Conservation (phyloP, 2,113 vertebrate species). For the Sphyrna mokarran region DNA sequence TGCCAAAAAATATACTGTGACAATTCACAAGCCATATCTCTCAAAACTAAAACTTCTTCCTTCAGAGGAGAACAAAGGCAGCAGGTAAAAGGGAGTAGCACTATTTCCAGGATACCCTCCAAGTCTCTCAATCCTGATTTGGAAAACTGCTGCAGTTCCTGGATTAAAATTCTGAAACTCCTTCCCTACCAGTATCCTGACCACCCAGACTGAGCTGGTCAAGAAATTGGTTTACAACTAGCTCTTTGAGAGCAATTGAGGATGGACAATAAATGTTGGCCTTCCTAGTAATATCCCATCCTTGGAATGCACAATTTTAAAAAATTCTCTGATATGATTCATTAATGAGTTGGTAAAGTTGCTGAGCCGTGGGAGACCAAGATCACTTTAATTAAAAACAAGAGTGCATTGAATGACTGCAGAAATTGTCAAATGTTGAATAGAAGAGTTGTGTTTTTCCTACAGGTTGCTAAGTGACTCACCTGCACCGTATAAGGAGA, state of each 20-base stretch:
- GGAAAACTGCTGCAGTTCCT: too few relatives aligned
- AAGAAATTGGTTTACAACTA: too few relatives aligned
- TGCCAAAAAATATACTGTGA: too few relatives aligned
- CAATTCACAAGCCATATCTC: too few relatives aligned
- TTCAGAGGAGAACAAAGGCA: too few relatives aligned
- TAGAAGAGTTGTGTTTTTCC: slow-evolving; percentile 47
- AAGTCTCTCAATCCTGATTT: too few relatives aligned
- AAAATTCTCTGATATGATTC: not conserved
- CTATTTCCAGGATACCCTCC: too few relatives aligned
- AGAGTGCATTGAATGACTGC: slow-evolving; percentile 41
- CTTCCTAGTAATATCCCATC: not conserved
- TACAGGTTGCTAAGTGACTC: slow-evolving; percentile 77
- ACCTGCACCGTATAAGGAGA: slow-evolving; percentile 70
- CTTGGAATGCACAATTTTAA: not conserved
- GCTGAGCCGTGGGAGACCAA: not conserved
- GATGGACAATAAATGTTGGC: not conserved
- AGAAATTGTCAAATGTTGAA: slow-evolving; percentile 46
- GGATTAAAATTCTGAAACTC: too few relatives aligned
- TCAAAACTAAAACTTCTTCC: too few relatives aligned
- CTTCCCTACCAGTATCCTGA: too few relatives aligned
- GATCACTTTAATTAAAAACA: slow-evolving; percentile 38
- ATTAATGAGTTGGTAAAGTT: slow-evolving; percentile 31
- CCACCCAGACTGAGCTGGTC: too few relatives aligned
- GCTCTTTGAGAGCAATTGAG: not conserved
- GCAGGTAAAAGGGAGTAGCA: too few relatives aligned